Evolutionary conservation across 2,113 vertebrate species (phyloP).

Genomic region (Salvelinus alpinus): DNA sequence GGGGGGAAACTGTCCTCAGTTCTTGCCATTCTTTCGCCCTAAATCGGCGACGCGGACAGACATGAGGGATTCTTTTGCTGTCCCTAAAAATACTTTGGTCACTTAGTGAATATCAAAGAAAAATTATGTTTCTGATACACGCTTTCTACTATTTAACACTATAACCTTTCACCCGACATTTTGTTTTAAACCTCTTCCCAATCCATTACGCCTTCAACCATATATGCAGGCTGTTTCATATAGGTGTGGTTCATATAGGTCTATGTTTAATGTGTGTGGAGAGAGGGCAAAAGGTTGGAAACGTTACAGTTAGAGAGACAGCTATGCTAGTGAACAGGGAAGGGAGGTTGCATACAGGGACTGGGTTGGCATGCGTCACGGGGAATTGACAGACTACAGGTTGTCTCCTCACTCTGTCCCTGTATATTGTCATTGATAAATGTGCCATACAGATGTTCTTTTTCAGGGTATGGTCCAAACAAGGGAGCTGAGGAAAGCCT

Average conservation of each 20-base stretch:
- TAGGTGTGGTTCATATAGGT: slow-evolving; percentile 12
- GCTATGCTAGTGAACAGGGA: slow-evolving; percentile 39
- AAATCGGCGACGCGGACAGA: neutral
- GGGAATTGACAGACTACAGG: neutral
- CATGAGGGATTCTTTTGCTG: neutral
- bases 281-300: slow-evolving; percentile 29
- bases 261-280: slow-evolving; percentile 7
- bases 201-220: neutral
- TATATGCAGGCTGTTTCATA: neutral
- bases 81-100: neutral
- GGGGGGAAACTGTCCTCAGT: slow-evolving; percentile 32
- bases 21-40: neutral
- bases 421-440: neutral
- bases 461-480: neutral
- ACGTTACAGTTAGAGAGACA: slow-evolving; percentile 63
- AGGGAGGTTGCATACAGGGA: neutral
- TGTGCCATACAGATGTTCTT: neutral
- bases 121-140: neutral
- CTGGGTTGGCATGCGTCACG: neutral
- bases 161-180: too few species aligned
- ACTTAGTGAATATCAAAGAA: neutral
- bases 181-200: neutral
- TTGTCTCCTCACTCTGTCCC: neutral
- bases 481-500: neutral
- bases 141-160: neutral